Evolutionary conservation across 2,888 invertebrate genomes (phyloP), one percentile per base, ranked within the genome.

Genomic region (Tortricodes alternella): DNA sequence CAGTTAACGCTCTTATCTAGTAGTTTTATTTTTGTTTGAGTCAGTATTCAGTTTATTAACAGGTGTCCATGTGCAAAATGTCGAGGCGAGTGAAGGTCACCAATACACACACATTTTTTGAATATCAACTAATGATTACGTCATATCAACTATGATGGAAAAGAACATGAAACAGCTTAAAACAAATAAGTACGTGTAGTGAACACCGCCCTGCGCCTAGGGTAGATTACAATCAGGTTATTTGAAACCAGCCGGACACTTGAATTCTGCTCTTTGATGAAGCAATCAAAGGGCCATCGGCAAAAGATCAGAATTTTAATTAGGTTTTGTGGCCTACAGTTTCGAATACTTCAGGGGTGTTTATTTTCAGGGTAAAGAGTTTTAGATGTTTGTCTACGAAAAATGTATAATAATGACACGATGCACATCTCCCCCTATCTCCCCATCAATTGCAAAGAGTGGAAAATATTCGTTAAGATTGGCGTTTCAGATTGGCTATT

Each of bases 281-380:
- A 13, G 19, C 46, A 46, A 46, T 21, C 32, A 21, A 46, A 21
- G 34, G 34, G 9, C 46, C 21, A 46, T 34, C 21, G 46, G 34
- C 19, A 46, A 19, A 21, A 13, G 32, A 34, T 34, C 34, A 18
- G 34, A 46, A 34, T 46, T 46, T 34, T 34, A 46, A 46, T 46
- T 34, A 46, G 18, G 21, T 21, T 34, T 13, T 46, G 21, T 13
- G 15, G 15, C 9, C n/a, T 6, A 34, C n/a, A 34, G 13, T 34
- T 21, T 46, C 23, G 46, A 9, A 9, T 21, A 3, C 34, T 34
- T 46, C 32, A 34, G 34, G 21, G 46, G 21, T 23, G 19, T 46
- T 46, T 46, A 13, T 21, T 46, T 34, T 46, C 34, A 21, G 13
- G 3, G 11, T 21, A 3, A 21, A 43, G 5, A 43, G 5, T 16